Percentiles rank a stretch among this genome's conserved stretches.
phyloP scores from a whole-genome alignment of 2,888 invertebrate species.

The Psylliodes chrysocephalus region DNA sequence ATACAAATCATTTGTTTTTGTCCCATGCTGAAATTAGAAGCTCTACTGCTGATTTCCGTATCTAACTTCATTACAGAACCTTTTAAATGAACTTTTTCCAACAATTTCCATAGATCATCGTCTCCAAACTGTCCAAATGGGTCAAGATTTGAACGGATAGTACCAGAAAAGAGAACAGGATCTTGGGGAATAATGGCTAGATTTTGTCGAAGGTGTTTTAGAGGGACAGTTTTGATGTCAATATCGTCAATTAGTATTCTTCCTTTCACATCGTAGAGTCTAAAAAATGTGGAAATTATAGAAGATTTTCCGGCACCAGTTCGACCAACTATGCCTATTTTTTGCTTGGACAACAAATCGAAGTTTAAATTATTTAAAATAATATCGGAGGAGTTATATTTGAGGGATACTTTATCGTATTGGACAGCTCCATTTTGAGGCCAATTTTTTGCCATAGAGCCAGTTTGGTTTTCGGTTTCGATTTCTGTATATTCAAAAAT shows the following conservation, averaged over 20 bases:
- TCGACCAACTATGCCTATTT: conserved; percentile 81
- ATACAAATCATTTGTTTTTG: conserved; percentile 68
- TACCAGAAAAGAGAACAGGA: conserved; percentile 81
- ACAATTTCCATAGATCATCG: conserved; percentile 46
- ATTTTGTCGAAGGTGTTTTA: conserved; percentile 78
- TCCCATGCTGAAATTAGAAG: conserved; percentile 45
- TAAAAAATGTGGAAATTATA: conserved; percentile 79
- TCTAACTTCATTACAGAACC: conserved; percentile 70
- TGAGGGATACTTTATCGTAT: conserved; percentile 75
- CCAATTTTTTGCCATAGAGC: conserved; percentile 70
- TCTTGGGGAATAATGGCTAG: conserved; percentile 88
- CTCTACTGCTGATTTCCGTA: conserved; percentile 47
- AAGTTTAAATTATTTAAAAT: conserved; percentile 79
- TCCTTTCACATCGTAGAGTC: conserved; percentile 81
- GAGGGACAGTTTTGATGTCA: conserved; percentile 74
- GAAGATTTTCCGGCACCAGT: conserved; percentile 87
- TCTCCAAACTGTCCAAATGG: conserved; percentile 46
- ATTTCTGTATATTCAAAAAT: conserved; percentile 66
- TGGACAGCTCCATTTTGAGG: conserved; percentile 75
- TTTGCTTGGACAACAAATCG: conserved; percentile 73
- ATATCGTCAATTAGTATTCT: conserved; percentile 81
- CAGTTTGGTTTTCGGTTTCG: conserved; percentile 56
- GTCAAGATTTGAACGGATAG: conserved; percentile 62
- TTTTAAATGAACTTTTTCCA: conserved; percentile 56
- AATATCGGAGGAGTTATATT: conserved; percentile 76